These are phyloP conservation scores for Xestobium rufovillosum DNA, from an alignment of 2,888 invertebrate species.

Conservation along the genomic window DNA sequence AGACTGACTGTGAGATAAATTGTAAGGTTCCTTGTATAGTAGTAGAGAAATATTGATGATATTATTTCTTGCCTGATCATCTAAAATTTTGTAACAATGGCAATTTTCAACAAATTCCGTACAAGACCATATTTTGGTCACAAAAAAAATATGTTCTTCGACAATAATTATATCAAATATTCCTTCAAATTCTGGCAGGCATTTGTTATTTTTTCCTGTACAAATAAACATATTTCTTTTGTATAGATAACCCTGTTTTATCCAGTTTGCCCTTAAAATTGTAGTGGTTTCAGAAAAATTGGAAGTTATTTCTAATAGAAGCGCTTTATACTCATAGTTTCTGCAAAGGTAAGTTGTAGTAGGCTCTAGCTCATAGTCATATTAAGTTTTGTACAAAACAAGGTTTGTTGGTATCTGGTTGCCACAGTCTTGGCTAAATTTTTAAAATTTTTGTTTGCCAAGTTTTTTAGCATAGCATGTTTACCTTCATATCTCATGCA, in stretches of 20 bases:
- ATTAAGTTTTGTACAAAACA: neutral
- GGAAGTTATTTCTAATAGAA: too few species aligned
- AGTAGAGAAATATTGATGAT: neutral
- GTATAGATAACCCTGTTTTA: neutral
- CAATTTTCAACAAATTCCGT: neutral
- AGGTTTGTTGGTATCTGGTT: neutral
- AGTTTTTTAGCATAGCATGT: neutral
- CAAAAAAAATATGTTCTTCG: neutral
- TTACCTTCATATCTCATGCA: neutral
- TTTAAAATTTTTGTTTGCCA: too few species aligned
- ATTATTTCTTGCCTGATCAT: too few species aligned
- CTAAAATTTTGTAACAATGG: too few species aligned
- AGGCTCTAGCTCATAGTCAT: neutral
- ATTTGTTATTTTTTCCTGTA: neutral
- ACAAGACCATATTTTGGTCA: neutral
- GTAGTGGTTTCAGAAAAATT: too few species aligned
- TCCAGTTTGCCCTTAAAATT: neutral
- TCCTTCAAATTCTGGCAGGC: neutral
- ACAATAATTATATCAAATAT: neutral
- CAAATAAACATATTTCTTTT: neutral
- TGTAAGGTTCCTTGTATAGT: constrained; percentile 1
- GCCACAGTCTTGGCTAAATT: neutral
- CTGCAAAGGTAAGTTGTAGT: too few species aligned
- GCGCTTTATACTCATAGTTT: too few species aligned
- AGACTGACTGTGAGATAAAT: too few species aligned